phyloP scores from a whole-genome alignment of 2,888 invertebrate genomes.

The Drosophila subquinaria region DNA sequence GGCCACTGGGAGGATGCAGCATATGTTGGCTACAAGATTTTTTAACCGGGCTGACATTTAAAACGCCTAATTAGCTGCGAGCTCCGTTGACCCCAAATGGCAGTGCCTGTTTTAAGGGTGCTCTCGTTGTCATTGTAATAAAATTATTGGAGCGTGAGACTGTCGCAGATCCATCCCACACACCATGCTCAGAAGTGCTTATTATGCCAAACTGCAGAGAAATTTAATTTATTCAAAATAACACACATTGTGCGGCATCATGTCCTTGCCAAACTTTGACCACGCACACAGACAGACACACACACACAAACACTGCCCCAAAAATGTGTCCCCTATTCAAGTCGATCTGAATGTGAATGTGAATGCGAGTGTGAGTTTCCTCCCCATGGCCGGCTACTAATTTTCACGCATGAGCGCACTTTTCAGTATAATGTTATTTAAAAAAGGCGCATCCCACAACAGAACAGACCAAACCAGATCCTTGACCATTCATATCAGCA shows the following conservation, averaged over 20 bases:
- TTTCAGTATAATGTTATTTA: conserved; percentile 67
- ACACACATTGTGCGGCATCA: conserved; percentile 48
- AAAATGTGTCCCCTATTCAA: conserved; percentile 30
- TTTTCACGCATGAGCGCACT: conserved; percentile 68
- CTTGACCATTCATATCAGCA: conserved; percentile 64
- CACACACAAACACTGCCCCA: conserved; percentile 23
- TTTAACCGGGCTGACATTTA: conserved; percentile 64
- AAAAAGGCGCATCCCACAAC: conserved; percentile 58
- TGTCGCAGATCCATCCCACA: conserved; percentile 24
- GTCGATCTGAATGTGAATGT: conserved; percentile 17
- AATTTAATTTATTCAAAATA: conserved; percentile 79
- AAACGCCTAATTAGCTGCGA: conserved; percentile 76
- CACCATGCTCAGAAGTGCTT: conserved; percentile 38
- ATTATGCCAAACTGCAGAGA: conserved; percentile 61
- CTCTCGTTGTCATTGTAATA: conserved; percentile 54
- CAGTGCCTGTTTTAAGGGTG: conserved; percentile 9
- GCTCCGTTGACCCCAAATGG: conserved; percentile 19
- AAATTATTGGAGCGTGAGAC: conserved; percentile 68
- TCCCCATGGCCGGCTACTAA: conserved; percentile 33
- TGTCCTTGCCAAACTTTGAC: conserved; percentile 64
- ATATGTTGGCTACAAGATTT: conserved; percentile 51
- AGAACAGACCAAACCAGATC: conserved; percentile 28
- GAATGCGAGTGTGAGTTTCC: conserved; percentile 6
- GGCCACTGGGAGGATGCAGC: conserved; percentile 30
- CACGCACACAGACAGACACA: conserved; percentile 21